A percentile compares a stretch with the other conserved stretches of the same genome.
Conservation (phyloP, 2,888 invertebrate genomes). For the Brachyptera putata region DNA sequence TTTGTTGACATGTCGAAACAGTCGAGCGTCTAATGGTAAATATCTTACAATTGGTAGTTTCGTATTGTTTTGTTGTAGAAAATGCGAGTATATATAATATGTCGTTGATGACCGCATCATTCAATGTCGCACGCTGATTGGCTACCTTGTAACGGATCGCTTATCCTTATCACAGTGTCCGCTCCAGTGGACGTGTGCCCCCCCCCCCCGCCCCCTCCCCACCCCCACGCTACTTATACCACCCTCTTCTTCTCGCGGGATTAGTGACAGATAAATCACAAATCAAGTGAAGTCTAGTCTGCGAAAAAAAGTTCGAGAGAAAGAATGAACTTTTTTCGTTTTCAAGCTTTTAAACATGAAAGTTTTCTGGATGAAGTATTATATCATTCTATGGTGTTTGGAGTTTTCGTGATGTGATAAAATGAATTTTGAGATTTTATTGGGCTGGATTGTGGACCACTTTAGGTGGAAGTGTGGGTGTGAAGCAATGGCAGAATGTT, state of each 20-base stretch:
- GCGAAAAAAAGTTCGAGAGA: neutral
- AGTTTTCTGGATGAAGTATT: neutral
- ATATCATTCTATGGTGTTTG: neutral
- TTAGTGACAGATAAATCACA: conserved; percentile 10
- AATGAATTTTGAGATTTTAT: neutral
- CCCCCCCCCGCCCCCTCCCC: neutral
- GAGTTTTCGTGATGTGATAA: neutral
- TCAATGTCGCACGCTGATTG: conserved; percentile 28
- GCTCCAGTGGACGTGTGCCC: conserved; percentile 17
- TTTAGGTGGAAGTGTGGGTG: no score
- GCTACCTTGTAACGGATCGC: conserved; percentile 19
- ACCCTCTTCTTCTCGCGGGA: neutral
- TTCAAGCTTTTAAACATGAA: no score
- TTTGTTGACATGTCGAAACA: no score
- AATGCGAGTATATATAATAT: no score
- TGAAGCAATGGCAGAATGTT: no score
- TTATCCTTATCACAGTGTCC: conserved; percentile 21
- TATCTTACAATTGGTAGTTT: no score
- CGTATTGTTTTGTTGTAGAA: no score
- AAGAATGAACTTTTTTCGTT: neutral
- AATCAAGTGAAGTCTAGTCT: neutral
- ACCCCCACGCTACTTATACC: no score
- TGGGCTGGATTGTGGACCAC: no score
- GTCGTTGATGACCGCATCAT: conserved; percentile 29
- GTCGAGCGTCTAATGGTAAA: no score